Percentiles rank a stretch among this genome's conserved stretches.
These are phyloP conservation scores for Agrochola lota DNA, from an alignment of 2,888 invertebrate genomes.

Conservation along the genomic window DNA sequence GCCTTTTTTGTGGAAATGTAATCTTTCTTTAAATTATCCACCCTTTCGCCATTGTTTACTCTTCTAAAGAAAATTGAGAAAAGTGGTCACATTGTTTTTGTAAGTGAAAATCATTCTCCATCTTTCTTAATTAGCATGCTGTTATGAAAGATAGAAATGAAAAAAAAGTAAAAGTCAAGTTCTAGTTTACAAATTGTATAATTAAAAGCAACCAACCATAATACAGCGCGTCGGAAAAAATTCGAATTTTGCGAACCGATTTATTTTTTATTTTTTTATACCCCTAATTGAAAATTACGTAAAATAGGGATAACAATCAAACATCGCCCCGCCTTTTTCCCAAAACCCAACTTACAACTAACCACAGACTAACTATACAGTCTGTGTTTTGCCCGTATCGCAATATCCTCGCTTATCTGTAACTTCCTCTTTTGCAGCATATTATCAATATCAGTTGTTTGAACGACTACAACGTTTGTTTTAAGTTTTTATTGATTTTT, in stretches of 20 bases:
- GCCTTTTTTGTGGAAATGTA: neutral
- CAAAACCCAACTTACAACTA: neutral
- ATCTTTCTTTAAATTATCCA: neutral
- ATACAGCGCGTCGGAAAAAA: too few species aligned
- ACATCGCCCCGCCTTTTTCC: neutral
- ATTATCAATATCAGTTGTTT: slow-evolving; percentile 80
- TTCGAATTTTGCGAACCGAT: too few species aligned
- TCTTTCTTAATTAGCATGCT: too few species aligned
- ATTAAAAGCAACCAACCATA: too few species aligned
- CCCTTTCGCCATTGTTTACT: neutral
- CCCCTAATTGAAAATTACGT: too few species aligned
- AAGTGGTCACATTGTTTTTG: neutral
- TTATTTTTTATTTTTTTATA: too few species aligned
- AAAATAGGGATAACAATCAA: too few species aligned
- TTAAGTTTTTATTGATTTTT: slow-evolving; percentile 64
- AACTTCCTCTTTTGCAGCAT: slow-evolving; percentile 78
- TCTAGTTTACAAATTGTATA: too few species aligned
- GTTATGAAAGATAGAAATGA: too few species aligned
- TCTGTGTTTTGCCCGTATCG: slow-evolving; percentile 51
- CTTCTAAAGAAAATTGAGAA: neutral
- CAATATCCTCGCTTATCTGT: slow-evolving; percentile 69
- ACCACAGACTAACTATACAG: slow-evolving; percentile 28
- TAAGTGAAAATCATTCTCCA: neutral
- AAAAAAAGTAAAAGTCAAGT: too few species aligned
- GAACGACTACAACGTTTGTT: slow-evolving; percentile 62